Base-by-base conservation (phyloP, 1,140 invertebrate species). In the Heliothis virescens region DNA sequence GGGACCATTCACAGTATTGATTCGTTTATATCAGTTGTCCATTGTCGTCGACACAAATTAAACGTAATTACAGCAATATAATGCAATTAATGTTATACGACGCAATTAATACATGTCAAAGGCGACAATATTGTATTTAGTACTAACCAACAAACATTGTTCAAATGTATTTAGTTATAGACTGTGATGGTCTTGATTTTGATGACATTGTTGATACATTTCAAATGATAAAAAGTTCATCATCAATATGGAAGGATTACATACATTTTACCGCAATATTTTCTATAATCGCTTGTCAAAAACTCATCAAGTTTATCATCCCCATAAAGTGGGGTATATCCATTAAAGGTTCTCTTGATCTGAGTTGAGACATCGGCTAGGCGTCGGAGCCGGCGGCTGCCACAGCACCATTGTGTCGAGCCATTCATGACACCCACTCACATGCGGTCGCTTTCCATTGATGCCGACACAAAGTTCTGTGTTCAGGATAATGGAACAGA, bases 351-450 rank as follows among this genome's bases (percentile, higher is more conserved):
- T 11, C 34, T 63, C 62, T 16, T 41, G 34, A 11, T 41, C 34
- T 41, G 67, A 71, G 67, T 71, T 71, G 67, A 71, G 67, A 71
- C 52, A 55, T 71, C 52, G 48, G 34, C 21, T 53, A 3, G 48
- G 48, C 65, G 65, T 13, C 2, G 65, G 13, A 65, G 47, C 21
- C 52, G 41, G 53, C 76, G 65, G 34, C 62, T 29, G 18, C 55
- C 53, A 71, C 60, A 71, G 71, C 76, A 71, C 34, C 53, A 69
- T 79, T 69, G 76, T 71, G 55, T 60, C 65, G 76, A 47, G 15
- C 76, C 65, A 71, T 50, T 79, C 63, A 69, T 41, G 63, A 48
- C 62, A 59, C 53, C 52, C 63, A 69, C 63, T 67, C 53, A 79
- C 34, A 18, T n/a, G 47, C 18, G 15, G 18, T n/a, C 11, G 76